Conservation (phyloP, 2,113 vertebrate genomes). For the Oplegnathus fasciatus region DNA sequence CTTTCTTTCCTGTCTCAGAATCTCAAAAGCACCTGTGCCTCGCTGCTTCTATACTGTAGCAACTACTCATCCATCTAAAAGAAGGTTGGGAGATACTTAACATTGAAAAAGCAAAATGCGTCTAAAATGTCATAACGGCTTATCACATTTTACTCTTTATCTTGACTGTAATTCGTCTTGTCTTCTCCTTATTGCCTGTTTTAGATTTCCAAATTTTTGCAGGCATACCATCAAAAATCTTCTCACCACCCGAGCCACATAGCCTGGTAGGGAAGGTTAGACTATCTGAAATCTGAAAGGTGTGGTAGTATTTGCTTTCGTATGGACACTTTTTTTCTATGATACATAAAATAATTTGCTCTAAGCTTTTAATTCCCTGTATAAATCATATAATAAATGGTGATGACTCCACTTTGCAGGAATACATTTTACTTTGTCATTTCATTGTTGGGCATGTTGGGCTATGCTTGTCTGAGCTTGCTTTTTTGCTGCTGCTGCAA, state of each 20-base stretch:
- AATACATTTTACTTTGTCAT: neutral
- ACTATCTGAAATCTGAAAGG: neutral
- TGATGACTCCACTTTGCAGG: neutral
- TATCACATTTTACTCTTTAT: neutral
- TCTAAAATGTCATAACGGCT: neutral
- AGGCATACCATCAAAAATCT: neutral
- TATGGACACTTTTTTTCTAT: neutral
- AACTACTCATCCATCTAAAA: slow-evolving; percentile 9
- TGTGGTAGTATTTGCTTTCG: neutral
- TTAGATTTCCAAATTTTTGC: neutral
- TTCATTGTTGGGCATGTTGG: neutral
- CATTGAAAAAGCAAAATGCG: neutral
- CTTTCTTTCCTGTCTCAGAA: slow-evolving; percentile 18
- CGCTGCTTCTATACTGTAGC: neutral
- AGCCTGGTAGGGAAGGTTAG: too few species aligned
- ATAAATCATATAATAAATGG: neutral
- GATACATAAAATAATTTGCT: neutral
- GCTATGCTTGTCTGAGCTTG: neutral
- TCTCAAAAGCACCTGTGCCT: slow-evolving; percentile 28
- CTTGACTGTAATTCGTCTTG: neutral
- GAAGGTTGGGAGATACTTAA: neutral
- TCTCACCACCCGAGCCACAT: neutral
- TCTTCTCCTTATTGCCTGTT: neutral
- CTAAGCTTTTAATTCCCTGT: neutral
- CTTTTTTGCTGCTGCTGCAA: neutral